These are phyloP conservation scores for Pardosa pseudoannulata DNA, from an alignment of 2,888 invertebrate genomes.

Conservation along the genomic window DNA sequence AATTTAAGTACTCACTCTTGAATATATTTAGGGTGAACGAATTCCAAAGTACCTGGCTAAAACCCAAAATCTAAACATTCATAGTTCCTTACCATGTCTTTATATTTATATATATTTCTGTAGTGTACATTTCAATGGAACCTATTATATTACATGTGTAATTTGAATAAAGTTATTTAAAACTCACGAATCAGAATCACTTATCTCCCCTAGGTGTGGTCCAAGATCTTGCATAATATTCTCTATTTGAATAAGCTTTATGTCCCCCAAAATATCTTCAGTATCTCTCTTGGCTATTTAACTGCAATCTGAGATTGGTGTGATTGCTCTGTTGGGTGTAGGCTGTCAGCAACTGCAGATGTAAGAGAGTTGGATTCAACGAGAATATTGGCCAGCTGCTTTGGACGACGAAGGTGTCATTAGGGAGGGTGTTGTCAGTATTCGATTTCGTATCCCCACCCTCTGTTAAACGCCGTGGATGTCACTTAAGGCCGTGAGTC, in stretches of 20 bases:
- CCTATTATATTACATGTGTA: neutral
- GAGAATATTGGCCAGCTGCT: conserved; percentile 24
- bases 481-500: conserved; percentile 43
- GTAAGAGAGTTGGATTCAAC: conserved; percentile 20
- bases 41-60: too few species aligned
- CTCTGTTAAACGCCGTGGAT: conserved; percentile 43
- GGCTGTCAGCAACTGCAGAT: conserved; percentile 33
- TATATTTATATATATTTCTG: too few species aligned
- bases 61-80: too few species aligned
- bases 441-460: conserved; percentile 42
- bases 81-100: too few species aligned
- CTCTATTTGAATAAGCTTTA: neutral
- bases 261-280: neutral
- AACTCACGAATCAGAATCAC: neutral
- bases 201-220: neutral
- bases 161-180: neutral
- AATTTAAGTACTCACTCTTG: too few species aligned
- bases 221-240: neutral
- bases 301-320: neutral
- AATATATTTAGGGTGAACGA: too few species aligned
- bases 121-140: too few species aligned
- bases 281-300: neutral
- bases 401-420: conserved; percentile 44
- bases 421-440: conserved; percentile 60
- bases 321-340: conserved; percentile 36